phyloP scores from a whole-genome alignment of 2,888 invertebrate genomes.

The Pseudococcus jackbeardsleyi region DNA sequence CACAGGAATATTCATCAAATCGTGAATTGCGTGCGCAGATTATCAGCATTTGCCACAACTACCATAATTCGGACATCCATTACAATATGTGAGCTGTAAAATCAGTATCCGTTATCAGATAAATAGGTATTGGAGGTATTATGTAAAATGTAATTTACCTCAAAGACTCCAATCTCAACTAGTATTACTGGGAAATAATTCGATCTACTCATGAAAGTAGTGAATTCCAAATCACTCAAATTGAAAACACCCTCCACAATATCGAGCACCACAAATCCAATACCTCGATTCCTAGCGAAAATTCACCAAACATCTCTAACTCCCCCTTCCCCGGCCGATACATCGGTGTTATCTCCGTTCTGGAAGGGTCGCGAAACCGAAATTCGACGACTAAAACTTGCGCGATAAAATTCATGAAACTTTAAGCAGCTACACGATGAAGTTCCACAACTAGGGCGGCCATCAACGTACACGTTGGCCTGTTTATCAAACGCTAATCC shows the following conservation, averaged over 20 bases:
- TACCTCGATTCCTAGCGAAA: background rate
- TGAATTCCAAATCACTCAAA: background rate
- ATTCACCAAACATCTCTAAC: background rate
- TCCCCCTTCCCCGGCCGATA: background rate
- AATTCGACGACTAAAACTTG: background rate
- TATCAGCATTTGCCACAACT: too few species aligned
- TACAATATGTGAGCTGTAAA: too few species aligned
- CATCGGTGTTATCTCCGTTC: background rate
- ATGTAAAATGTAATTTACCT: too few species aligned
- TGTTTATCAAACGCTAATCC: constrained; percentile 8
- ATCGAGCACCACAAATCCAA: background rate
- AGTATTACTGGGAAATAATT: background rate
- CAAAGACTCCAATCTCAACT: too few species aligned
- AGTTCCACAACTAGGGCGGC: background rate
- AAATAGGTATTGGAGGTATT: too few species aligned
- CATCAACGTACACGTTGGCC: background rate
- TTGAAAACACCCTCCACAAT: background rate
- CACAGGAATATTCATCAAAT: background rate
- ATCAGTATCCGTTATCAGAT: too few species aligned
- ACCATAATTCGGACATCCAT: too few species aligned
- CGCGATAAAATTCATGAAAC: background rate
- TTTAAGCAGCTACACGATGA: background rate
- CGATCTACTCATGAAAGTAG: background rate
- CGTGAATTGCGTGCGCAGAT: too few species aligned
- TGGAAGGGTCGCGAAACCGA: background rate